phyloP scores from a whole-genome alignment of 1,140 invertebrate species.

The Formica exsecta region DNA sequence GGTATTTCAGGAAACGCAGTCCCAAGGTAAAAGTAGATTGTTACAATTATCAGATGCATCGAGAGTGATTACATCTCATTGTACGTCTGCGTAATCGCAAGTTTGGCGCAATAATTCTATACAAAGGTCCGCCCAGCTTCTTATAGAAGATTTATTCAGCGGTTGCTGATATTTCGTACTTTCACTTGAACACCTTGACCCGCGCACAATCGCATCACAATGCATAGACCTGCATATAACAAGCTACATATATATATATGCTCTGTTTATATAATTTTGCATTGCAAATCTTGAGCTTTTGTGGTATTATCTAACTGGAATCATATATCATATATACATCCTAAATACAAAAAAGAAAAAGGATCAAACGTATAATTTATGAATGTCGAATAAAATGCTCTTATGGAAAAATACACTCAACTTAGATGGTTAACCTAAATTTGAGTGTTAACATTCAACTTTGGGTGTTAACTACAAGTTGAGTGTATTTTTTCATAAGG shows the following conservation, averaged over 20 bases:
- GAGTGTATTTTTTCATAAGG: too few species aligned
- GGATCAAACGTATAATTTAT: not conserved
- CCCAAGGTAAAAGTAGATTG: slow-evolving; percentile 32
- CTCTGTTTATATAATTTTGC: slow-evolving; percentile 27
- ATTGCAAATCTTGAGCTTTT: not conserved
- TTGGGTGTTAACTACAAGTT: too few species aligned
- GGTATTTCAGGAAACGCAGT: slow-evolving; percentile 15
- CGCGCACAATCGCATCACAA: slow-evolving; percentile 76
- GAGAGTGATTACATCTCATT: slow-evolving; percentile 46
- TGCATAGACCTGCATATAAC: slow-evolving; percentile 55
- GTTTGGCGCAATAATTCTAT: slow-evolving; percentile 57
- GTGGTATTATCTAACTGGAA: not conserved
- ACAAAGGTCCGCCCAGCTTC: slow-evolving; percentile 50
- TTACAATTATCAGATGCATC: slow-evolving; percentile 49
- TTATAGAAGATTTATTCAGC: slow-evolving; percentile 68
- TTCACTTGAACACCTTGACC: slow-evolving; percentile 85
- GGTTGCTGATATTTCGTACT: slow-evolving; percentile 83
- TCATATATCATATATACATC: not conserved
- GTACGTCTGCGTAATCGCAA: slow-evolving; percentile 49
- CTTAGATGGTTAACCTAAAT: too few species aligned
- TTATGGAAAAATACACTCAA: too few species aligned
- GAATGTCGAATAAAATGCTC: not conserved
- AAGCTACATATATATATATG: slow-evolving; percentile 34
- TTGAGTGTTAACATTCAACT: too few species aligned
- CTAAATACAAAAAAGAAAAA: not conserved